phyloP scores from a whole-genome alignment of 2,888 invertebrate species.

The Eubasilissa splendida region DNA sequence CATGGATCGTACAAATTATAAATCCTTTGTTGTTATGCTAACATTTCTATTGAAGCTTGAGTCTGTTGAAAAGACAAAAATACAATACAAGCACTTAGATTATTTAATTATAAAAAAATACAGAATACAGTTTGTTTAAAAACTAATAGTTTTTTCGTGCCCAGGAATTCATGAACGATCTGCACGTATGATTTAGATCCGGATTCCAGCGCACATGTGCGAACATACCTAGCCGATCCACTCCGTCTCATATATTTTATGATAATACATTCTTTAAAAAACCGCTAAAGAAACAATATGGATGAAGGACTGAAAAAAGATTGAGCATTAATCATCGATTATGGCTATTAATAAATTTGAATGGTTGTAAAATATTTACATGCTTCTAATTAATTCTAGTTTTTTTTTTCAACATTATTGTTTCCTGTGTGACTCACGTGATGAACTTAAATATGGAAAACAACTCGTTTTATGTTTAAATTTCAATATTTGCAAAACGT shows the following conservation, averaged over 20 bases:
- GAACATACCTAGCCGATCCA: background rate
- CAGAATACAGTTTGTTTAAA: too few relatives aligned
- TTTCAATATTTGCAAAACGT: background rate
- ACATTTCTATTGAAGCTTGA: too few relatives aligned
- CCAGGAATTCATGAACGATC: too few relatives aligned
- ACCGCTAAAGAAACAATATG: slow-evolving; percentile 22
- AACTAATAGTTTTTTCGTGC: too few relatives aligned
- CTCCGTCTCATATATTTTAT: background rate
- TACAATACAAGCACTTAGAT: too few relatives aligned
- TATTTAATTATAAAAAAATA: too few relatives aligned
- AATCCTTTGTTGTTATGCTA: too few relatives aligned
- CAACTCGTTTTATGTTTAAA: slow-evolving; percentile 15
- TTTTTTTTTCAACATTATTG: slow-evolving; percentile 2
- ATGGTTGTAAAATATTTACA: slow-evolving; percentile 39
- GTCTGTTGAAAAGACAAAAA: too few relatives aligned
- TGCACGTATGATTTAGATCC: too few relatives aligned
- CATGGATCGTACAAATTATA: too few relatives aligned
- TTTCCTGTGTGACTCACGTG: slow-evolving; percentile 49
- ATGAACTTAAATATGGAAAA: slow-evolving; percentile 28
- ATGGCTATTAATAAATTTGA: slow-evolving; percentile 40
- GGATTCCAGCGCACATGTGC: too few relatives aligned
- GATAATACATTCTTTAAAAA: background rate
- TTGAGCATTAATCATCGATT: slow-evolving; percentile 36
- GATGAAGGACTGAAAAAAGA: slow-evolving; percentile 8
- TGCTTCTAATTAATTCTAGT: slow-evolving; percentile 34